Percentiles rank a stretch among this genome's conserved stretches.
These are phyloP conservation scores for Hestina assimilis DNA, from an alignment of 1,140 invertebrate species.

Conservation along the genomic window DNA sequence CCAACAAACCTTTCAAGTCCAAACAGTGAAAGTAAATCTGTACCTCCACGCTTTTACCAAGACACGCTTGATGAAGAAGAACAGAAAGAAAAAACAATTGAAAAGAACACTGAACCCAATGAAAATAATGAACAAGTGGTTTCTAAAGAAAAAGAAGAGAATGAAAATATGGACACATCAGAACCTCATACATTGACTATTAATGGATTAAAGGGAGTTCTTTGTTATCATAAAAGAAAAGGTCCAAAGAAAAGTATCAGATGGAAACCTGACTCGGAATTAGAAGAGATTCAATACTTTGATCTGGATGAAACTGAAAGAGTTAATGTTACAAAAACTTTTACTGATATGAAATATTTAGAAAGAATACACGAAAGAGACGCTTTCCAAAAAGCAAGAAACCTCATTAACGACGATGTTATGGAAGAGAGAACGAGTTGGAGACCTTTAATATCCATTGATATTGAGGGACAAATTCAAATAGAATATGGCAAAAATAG, in stretches of 20 bases:
- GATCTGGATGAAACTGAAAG: constrained; percentile 96
- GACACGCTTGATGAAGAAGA: constrained; percentile 90
- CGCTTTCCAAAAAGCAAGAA: constrained; percentile 86
- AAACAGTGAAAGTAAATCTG: constrained; percentile 70
- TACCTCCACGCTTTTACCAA: constrained; percentile 92
- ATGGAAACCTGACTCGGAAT: constrained; percentile 89
- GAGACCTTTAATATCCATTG: constrained; percentile 83
- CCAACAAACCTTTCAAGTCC: constrained; percentile 63
- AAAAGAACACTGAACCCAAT: constrained; percentile 38
- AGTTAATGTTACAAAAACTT: constrained; percentile 95
- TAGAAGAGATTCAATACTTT: constrained; percentile 92
- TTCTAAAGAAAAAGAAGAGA: constrained; percentile 71
- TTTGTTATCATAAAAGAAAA: constrained; percentile 83
- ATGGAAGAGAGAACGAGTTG: constrained; percentile 89
- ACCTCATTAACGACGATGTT: constrained; percentile 86
- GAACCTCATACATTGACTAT: constrained; percentile 61
- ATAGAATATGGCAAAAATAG: constrained; percentile 88
- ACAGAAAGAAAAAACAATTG: constrained; percentile 51
- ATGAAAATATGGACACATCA: constrained; percentile 68
- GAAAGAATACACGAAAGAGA: constrained; percentile 92
- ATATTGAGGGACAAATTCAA: constrained; percentile 81
- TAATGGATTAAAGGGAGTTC: constrained; percentile 81
- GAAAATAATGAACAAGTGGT: constrained; percentile 35
- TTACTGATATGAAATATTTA: constrained; percentile 94
- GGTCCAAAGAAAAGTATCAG: constrained; percentile 90